Base-by-base conservation (phyloP, 1,140 invertebrate species). In the Reticulitermes speratus region DNA sequence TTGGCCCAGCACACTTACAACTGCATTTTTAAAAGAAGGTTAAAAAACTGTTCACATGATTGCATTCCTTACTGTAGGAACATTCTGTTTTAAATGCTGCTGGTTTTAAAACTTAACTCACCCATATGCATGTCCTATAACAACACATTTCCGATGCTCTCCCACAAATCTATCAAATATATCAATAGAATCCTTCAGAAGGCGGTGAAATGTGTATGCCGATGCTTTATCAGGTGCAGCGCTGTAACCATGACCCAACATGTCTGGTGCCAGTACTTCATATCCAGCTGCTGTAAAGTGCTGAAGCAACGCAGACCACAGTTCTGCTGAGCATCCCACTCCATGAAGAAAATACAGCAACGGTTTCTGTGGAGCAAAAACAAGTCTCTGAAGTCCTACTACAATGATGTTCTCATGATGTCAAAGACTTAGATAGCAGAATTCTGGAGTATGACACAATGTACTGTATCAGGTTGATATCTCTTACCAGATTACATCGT, bases 171-270 rank as follows among this genome's bases (percentile, higher is more conserved):
- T 90, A 88, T 95, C 94, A 90, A 96, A 94, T 82, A 96, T 90
- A 38, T 91, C 90, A 59, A 94, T 91, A 1, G 95, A 87, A 89
- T 96, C 94, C 83, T 92, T 91, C 32, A 95, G 90, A 45, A 96
- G 91, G 88, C 94, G 94, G 83, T 91, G 90, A 89, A 96, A 96
- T 44, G 92, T 92, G 89, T 96, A 96, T 84, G 93, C 92, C 59
- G 90, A 91, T 12, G 90, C 88, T 59, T 93, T 91, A 87, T 92
- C 89, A 19, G 95, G 94, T 32, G 94, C 92, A 82, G 93, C 93
- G 88, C 95, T 96, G 87, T 94, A 92, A 3, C 95, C 95, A 90
- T 96, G 95, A 3, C 95, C 95, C 38, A 96, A 90, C 89, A 96
- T 91, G 89, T 96, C 95, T 9, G 94, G 94, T 0, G 94, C 95